phyloP scores from a whole-genome alignment of 2,113 vertebrate species.

The Ailurus styani region DNA sequence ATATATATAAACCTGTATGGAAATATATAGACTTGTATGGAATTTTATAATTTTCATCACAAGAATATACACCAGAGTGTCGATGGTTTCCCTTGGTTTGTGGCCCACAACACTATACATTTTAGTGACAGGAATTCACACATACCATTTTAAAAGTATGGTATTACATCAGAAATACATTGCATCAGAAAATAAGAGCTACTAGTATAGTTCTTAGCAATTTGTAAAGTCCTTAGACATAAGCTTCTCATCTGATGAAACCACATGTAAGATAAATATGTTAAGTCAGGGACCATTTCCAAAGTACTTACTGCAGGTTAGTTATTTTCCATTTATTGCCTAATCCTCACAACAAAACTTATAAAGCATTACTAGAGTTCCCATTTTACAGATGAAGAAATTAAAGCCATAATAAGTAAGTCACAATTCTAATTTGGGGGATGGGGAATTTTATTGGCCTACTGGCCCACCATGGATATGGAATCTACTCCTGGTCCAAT shows the following conservation, averaged over 20 bases:
- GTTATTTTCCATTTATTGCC: not conserved
- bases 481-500: not conserved
- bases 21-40: not conserved
- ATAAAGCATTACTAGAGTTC: not conserved
- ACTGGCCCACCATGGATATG: not conserved
- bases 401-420: not conserved
- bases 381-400: not conserved
- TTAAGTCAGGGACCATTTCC: not conserved
- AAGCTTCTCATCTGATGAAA: not conserved
- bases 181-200: not conserved
- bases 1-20: too few species aligned
- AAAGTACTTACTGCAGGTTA: not conserved
- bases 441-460: not conserved
- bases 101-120: not conserved
- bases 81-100: not conserved
- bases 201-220: not conserved
- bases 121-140: not conserved
- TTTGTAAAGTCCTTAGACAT: not conserved
- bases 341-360: not conserved
- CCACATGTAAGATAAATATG: not conserved
- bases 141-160: not conserved
- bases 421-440: not conserved
- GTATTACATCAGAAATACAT: not conserved
- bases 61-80: accelerated
- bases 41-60: not conserved